A percentile compares a stretch with the other conserved stretches of the same genome.
phyloP scores from a whole-genome alignment of 2,797 vertebrate genomes.

The Characodon lateralis region DNA sequence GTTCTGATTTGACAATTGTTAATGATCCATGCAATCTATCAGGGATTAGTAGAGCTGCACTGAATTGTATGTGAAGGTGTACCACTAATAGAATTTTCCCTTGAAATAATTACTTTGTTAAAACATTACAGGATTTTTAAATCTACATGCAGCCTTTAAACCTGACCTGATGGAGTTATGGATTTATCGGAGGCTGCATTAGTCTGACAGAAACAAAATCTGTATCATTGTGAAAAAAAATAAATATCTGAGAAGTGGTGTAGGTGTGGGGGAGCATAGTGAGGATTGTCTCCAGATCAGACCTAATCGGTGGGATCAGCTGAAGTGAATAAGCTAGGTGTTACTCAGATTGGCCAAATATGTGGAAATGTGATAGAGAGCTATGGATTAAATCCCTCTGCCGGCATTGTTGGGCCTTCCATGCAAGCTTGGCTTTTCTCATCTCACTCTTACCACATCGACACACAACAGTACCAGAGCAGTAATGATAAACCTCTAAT shows the following conservation, averaged over 20 bases:
- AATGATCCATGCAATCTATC: slow-evolving; percentile 34
- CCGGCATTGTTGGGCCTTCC: slow-evolving; percentile 65
- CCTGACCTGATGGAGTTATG: slow-evolving; percentile 49
- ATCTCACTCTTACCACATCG: slow-evolving; percentile 29
- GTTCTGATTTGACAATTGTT: background rate
- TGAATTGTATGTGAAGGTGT: slow-evolving; percentile 50
- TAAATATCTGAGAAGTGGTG: slow-evolving; percentile 45
- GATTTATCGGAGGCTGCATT: slow-evolving; percentile 38
- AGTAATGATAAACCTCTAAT: slow-evolving; percentile 81
- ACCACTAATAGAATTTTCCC: slow-evolving; percentile 34
- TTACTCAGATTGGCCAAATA: slow-evolving; percentile 87
- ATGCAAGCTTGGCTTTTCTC: slow-evolving; percentile 72
- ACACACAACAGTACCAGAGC: slow-evolving; percentile 55
- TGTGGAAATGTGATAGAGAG: slow-evolving; percentile 81
- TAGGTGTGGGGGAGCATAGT: slow-evolving; percentile 20
- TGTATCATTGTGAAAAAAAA: slow-evolving; percentile 26
- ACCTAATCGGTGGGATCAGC: slow-evolving; percentile 72
- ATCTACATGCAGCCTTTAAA: slow-evolving; percentile 56
- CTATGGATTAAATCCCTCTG: slow-evolving; percentile 76
- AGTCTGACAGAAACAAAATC: slow-evolving; percentile 20
- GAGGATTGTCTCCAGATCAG: slow-evolving; percentile 63
- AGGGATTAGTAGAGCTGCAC: slow-evolving; percentile 29
- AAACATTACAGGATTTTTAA: slow-evolving; percentile 20
- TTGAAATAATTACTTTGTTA: slow-evolving; percentile 45
- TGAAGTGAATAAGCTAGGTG: slow-evolving; percentile 85